Evolutionary conservation across 2,797 vertebrate species (phyloP).

Genomic region (Erethizon dorsatum): DNA sequence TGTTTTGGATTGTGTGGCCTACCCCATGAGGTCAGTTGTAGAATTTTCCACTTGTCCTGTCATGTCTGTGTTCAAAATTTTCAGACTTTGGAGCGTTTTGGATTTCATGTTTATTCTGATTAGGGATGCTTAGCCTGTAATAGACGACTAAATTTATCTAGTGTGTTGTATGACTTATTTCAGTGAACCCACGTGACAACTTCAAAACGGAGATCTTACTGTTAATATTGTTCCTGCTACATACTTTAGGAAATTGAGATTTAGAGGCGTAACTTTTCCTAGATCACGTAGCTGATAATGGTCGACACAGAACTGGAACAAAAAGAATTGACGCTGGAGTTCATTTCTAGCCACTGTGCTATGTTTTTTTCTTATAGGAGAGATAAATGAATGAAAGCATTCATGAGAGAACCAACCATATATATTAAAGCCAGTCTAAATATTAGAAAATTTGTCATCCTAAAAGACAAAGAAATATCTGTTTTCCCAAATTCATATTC

Average conservation of each 20-base stretch:
- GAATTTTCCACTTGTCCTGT: not conserved
- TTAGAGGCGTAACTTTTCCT: not conserved
- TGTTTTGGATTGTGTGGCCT: not conserved
- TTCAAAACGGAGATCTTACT: not conserved
- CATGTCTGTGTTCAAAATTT: not conserved
- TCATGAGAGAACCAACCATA: not conserved
- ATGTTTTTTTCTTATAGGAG: not conserved
- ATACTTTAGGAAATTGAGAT: not conserved
- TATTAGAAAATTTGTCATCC: slow-evolving; percentile 36
- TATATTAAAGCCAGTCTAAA: not conserved
- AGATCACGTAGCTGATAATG: not conserved
- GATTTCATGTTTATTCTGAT: not conserved
- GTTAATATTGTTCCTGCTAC: not conserved
- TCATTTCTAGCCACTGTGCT: not conserved
- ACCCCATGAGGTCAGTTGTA: not conserved
- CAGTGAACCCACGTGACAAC: not conserved
- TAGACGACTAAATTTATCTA: not conserved
- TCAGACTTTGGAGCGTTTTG: not conserved
- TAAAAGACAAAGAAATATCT: slow-evolving; percentile 46
- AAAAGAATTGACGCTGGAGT: not conserved
- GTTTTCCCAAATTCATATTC: slow-evolving; percentile 64
- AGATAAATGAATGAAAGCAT: not conserved
- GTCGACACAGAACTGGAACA: not conserved
- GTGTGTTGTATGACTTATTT: not conserved
- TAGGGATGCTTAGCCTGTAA: not conserved